Base-by-base conservation (phyloP, 2,113 vertebrate species). In the Tricholaema leucomelas region DNA sequence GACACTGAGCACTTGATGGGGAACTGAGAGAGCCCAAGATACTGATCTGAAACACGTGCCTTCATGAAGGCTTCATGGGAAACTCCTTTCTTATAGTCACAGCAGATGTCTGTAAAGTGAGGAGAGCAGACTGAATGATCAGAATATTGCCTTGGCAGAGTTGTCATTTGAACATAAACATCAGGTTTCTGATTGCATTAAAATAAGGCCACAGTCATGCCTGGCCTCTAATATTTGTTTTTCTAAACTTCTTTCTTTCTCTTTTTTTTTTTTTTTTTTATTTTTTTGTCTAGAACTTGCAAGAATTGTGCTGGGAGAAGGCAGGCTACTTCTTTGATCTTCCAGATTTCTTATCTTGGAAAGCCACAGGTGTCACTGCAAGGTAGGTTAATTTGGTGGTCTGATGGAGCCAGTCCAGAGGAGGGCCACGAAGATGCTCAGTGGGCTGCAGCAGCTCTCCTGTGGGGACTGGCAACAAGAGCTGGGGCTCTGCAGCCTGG, bases 301-400 rank as follows among this genome's bases (percentile, higher is more conserved):
- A 58, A 90, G 82, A 96, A 82, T 96, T 90, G 0, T 98, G 97
- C 96, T 98, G 98, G 98, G 90, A 98, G 85, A 97, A 97, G 88
- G 98, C 98, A 10, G 97, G 98, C 46, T 98, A 98, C 94, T 99
- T 99, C 95, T 99, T 99, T 92, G 99, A 99, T 98, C 98, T 99
- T 60, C 98, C 99, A 0, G 99, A 99, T 97, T 99, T 99, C 96
- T 97, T 99, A 96, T 98, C 98, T 23, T 99, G 99, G 99, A 99
- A 99, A 95, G 98, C 99, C 79, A 99, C 99, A 38, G 99, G 98
- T 95, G 98, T 97, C 87, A 97, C 98, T 97, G 97, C 97, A 81
- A 99, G 99, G 99, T 99, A 98, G 84, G 97, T 95, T 30, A 28
- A 48, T 95, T 94, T 96, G 80, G 85, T 96, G 65, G 1, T 60